Evolutionary conservation across 2,888 invertebrate genomes (phyloP), one percentile per base, ranked within the genome.

Genomic region (Erannis defoliaria): DNA sequence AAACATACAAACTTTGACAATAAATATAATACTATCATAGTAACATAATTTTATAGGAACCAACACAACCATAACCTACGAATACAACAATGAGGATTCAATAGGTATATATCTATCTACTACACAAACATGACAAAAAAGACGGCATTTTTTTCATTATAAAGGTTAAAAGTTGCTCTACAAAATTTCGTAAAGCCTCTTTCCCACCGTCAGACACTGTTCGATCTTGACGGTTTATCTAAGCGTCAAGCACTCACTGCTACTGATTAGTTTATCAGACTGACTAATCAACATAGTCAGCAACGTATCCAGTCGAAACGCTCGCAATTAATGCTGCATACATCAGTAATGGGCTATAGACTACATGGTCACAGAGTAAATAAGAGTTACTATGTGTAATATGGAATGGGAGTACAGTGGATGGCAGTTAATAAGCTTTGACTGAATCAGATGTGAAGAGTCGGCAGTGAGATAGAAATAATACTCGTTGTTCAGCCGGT

Each of bases 291-390:
- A 33, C 26, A 51, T 33, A 65, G 55, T 66, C 61, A 62, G 45
- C 56, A 38, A 63, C 74, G 66, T 71, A 69, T 55, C 67, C 45
- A 45, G 71, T 68, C 62, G 57, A 66, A 70, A 64, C 70, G 59
- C 53, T 56, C 69, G 67, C 62, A 78, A 78, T 77, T 76, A 77
- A 72, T 73, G 62, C 64, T 62, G 67, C 55, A 60, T 71, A 68
- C 63, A 71, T 66, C 57, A 60, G 68, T 71, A 64, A 67, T 62
- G 70, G 62, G 63, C 62, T 64, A 53, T 29, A 46, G 29, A 57
- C 56, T 57, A 49, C 38, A 53, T 35, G 31, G 23, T 2, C 56
- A 42, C 53, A 65, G 37, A 57, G 53, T 12, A 14, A 21, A 23
- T 40, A 35, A 43, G 18, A 66, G 63, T 46, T 37, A 46, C 21